Base-by-base conservation (phyloP, 1,140 invertebrate species). In the Sycophaga agraensis region DNA sequence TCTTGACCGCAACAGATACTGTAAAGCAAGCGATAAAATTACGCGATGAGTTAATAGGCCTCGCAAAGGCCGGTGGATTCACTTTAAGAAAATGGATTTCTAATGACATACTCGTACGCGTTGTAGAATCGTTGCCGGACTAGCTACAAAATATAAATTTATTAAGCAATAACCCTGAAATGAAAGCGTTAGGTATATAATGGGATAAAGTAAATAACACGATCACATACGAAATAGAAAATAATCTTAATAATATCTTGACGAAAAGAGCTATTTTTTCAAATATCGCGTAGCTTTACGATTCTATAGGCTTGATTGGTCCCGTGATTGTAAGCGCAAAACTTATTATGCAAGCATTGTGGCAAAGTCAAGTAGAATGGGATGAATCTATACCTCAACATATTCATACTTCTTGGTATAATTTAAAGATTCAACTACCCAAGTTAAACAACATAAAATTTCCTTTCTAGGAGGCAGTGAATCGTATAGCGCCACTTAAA, bases 401-500 rank as follows among this genome's bases (percentile, higher is more conserved):
- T 7, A 46, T 46, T 14, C 17, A 57, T 24, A 35, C 54, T 7
- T 4, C 26, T 6, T 46, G 54, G 54, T 40, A 2, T 14, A 2
- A n/a, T 3, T 14, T 57, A 5, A 35, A 16, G 24, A 35, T 28
- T 34, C 40, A 57, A 22, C 16, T 57, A n/a, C 7, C 42, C 5
- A 2, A 22, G 19, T 16, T 57, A 2, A 34, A 57, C 9, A 17
- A 12, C 1, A 2, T 22, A 14, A 14, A 21, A 8, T 49, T 49
- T 19, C 2, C 50, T 1, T 61, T 55, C 16, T 55, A 26, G 1
- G 42, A 61, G 14, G 50, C 54, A 6, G 51, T 53, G 48, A 45
- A 11, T 12, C 26, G 61, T 1, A 49, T 63, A 0, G 55, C 48
- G 2, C 55, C 55, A 4, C n/a, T 58, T n/a, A 63, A 58, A 28